phyloP scores from a whole-genome alignment of 2,797 vertebrate species.

The Danio aesculapii region DNA sequence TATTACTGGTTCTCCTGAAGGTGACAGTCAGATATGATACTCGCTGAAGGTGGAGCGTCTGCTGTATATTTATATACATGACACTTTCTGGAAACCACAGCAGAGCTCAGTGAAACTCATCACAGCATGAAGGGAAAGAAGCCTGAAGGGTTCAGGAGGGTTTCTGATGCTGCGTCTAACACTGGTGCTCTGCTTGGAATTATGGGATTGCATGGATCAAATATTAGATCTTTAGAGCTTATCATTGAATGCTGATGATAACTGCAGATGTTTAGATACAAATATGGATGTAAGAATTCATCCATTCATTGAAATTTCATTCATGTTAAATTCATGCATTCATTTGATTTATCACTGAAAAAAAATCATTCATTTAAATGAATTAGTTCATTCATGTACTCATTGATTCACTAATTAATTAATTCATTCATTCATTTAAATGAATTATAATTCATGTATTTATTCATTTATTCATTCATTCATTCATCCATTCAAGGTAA shows the following conservation, averaged over 20 bases:
- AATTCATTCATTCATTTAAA: no score
- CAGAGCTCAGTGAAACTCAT: conserved; percentile 2
- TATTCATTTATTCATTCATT: no score
- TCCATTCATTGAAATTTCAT: no score
- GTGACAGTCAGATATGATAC: background rate
- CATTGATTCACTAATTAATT: no score
- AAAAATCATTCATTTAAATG: no score
- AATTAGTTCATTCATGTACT: no score
- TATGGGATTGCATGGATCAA: background rate
- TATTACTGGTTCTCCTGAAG: background rate
- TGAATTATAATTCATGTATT: no score
- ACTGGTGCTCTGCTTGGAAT: background rate
- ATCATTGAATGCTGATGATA: background rate
- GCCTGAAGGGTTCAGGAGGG: background rate
- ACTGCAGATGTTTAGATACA: no score
- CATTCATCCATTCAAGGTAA: no score
- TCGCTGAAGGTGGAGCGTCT: background rate
- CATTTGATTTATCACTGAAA: no score
- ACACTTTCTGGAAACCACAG: background rate
- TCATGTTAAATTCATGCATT: no score
- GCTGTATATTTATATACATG: background rate
- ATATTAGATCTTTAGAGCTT: background rate
- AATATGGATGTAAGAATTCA: no score
- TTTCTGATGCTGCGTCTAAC: background rate
- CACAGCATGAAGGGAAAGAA: background rate